phyloP scores from a whole-genome alignment of 2,888 invertebrate species.

The Electrophaes corylata region DNA sequence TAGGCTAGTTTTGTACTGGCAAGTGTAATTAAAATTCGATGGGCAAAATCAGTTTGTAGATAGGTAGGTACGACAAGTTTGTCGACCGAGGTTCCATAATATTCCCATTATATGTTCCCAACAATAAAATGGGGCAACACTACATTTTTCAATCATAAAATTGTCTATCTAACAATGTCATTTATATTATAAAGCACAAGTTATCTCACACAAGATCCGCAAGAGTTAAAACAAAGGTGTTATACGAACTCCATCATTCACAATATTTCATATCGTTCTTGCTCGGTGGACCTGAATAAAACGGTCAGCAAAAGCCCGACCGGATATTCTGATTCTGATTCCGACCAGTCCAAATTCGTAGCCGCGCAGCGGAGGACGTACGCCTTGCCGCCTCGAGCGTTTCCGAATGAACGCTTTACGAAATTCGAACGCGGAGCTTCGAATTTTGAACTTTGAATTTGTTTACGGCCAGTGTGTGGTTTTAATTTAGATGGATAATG shows the following conservation, averaged over 20 bases:
- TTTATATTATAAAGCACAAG: too few species aligned
- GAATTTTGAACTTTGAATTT: slow-evolving; percentile 21
- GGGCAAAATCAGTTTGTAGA: too few species aligned
- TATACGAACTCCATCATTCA: slow-evolving; percentile 13
- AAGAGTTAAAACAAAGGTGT: background rate
- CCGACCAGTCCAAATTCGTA: slow-evolving; percentile 22
- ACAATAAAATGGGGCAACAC: too few species aligned
- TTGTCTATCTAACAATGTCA: too few species aligned
- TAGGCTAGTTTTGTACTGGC: too few species aligned
- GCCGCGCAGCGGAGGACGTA: slow-evolving; percentile 17
- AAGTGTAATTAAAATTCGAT: too few species aligned
- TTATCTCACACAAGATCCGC: too few species aligned
- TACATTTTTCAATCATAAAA: too few species aligned
- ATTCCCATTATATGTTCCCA: too few species aligned
- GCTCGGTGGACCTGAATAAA: slow-evolving; percentile 4
- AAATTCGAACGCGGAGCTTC: slow-evolving; percentile 20
- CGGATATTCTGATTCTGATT: slow-evolving; percentile 16
- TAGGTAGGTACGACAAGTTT: too few species aligned
- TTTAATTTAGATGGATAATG: slow-evolving; percentile 11
- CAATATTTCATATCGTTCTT: slow-evolving; percentile 15
- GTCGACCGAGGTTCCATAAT: too few species aligned
- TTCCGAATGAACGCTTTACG: slow-evolving; percentile 21
- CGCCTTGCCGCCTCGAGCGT: slow-evolving; percentile 12
- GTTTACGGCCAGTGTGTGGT: slow-evolving; percentile 11
- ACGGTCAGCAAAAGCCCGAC: slow-evolving; percentile 15